These are phyloP conservation scores for Girardinichthys multiradiatus DNA, from an alignment of 2,113 vertebrate genomes.

Conservation along the genomic window DNA sequence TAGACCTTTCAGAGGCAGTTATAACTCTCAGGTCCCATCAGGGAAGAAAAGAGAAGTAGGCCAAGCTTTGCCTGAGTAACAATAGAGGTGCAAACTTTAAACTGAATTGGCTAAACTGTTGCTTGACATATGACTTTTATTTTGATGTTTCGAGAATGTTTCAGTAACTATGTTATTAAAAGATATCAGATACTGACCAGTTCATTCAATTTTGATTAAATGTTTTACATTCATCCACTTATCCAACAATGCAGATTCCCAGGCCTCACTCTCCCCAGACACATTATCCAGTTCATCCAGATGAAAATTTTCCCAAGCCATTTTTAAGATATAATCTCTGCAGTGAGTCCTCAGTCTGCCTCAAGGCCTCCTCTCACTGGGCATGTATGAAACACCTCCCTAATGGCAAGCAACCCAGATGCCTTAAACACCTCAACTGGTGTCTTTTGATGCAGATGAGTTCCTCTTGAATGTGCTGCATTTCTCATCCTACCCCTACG, in stretches of 20 bases:
- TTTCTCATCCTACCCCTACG: background rate
- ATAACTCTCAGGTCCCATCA: slow-evolving; percentile 75
- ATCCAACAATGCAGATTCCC: background rate
- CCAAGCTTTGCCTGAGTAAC: slow-evolving; percentile 77
- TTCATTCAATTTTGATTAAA: background rate
- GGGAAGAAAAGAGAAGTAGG: slow-evolving; percentile 75
- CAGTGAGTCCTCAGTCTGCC: no score
- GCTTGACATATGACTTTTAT: slow-evolving; percentile 3
- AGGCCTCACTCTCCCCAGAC: no score
- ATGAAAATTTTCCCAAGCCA: no score
- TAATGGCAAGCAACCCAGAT: background rate
- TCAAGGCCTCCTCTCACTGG: no score
- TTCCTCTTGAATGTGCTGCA: background rate
- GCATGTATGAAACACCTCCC: background rate
- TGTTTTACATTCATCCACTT: background rate
- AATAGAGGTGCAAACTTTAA: slow-evolving; percentile 74
- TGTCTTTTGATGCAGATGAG: background rate
- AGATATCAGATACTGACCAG: slow-evolving; percentile 1
- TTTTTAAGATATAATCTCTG: no score
- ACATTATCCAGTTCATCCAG: no score
- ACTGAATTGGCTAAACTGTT: slow-evolving; percentile 56
- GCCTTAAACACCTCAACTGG: background rate
- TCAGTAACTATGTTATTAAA: background rate
- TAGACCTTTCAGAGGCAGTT: slow-evolving; percentile 77
- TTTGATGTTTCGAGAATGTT: background rate